Conservation (phyloP, 2,797 vertebrate genomes). For the Kryptopterus vitreolus region DNA sequence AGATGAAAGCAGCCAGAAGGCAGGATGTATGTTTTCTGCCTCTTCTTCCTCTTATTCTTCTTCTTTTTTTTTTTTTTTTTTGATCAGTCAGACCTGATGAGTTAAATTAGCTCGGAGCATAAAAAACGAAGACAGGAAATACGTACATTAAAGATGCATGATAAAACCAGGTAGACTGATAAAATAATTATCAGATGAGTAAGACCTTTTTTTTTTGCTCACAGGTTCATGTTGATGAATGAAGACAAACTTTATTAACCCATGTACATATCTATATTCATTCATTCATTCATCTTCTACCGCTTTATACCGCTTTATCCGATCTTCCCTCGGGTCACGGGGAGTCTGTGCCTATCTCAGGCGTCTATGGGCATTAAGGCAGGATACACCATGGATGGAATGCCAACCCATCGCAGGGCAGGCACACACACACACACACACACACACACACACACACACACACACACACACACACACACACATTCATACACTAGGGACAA, state of each 20-base stretch:
- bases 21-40: conserved; percentile 51
- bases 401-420: too few relatives aligned
- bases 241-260: conserved; percentile 63
- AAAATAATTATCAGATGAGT: conserved; percentile 64
- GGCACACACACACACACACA: too few relatives aligned
- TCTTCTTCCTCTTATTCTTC: conserved; percentile 41
- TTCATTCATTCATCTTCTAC: too few relatives aligned
- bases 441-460: too few relatives aligned
- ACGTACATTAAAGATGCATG: conserved; percentile 54
- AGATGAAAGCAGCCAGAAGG: conserved; percentile 51
- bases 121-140: conserved; percentile 45
- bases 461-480: too few relatives aligned
- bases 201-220: conserved; percentile 63
- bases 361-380: too few relatives aligned
- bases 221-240: conserved; percentile 58
- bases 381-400: too few relatives aligned
- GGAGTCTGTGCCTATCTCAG: too few relatives aligned
- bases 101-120: conserved; percentile 51
- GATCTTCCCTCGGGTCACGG: too few relatives aligned
- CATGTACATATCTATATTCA: conserved; percentile 36
- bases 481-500: too few relatives aligned
- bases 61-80: conserved; percentile 19
- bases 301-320: too few relatives aligned
- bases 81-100: conserved; percentile 53
- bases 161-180: conserved; percentile 61